These are phyloP conservation scores for Toxostoma redivivum DNA, from an alignment of 2,113 vertebrate species.

Conservation along the genomic window DNA sequence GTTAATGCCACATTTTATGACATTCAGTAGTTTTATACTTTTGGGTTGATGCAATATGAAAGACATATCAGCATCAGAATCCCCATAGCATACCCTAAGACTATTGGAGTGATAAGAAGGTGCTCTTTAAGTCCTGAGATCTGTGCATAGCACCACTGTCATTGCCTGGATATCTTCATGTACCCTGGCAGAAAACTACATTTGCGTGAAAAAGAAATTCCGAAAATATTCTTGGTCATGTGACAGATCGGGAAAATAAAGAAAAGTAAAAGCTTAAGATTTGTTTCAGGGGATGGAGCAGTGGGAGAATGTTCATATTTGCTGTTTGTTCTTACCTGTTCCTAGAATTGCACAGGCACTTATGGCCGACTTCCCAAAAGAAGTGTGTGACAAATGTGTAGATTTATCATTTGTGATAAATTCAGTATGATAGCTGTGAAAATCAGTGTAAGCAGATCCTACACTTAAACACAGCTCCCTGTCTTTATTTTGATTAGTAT, in stretches of 20 bases:
- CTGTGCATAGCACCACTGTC: background rate
- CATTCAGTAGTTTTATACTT: slow-evolving; percentile 4
- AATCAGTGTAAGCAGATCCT: background rate
- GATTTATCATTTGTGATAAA: background rate
- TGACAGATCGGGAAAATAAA: background rate
- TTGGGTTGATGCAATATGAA: slow-evolving; percentile 28
- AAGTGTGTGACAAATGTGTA: background rate
- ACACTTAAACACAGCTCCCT: background rate
- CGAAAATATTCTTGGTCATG: background rate
- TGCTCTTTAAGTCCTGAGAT: background rate
- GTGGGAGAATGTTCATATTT: background rate
- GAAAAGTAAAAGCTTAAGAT: background rate
- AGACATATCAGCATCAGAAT: background rate
- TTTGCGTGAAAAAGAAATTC: background rate
- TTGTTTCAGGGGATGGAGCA: background rate
- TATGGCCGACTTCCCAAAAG: background rate
- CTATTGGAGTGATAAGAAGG: background rate
- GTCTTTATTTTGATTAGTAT: background rate
- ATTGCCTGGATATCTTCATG: background rate
- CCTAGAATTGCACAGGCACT: background rate
- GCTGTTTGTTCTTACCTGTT: background rate
- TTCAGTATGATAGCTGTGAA: background rate
- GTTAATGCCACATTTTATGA: background rate
- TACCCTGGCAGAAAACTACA: background rate
- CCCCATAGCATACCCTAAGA: background rate